A percentile compares a stretch with the other conserved stretches of the same genome.
phyloP scores from a whole-genome alignment of 2,797 vertebrate genomes.

The Distichodus sexfasciatus region DNA sequence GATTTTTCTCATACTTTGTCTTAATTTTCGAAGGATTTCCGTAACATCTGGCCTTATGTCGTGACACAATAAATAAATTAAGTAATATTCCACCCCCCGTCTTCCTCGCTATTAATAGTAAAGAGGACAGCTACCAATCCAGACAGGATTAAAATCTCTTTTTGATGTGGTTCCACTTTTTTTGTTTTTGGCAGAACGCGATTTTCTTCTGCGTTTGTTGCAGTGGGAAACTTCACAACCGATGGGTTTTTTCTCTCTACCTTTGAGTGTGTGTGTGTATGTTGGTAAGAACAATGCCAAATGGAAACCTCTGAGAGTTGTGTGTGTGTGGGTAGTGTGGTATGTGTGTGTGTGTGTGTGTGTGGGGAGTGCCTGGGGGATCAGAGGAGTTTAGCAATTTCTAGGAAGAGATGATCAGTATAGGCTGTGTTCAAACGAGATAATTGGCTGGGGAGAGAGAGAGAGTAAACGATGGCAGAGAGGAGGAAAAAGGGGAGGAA shows the following conservation, averaged over 20 bases:
- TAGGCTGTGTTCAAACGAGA: conserved; percentile 36
- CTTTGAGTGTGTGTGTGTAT: conserved; percentile 49
- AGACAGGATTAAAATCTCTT: conserved; percentile 73
- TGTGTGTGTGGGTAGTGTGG: conserved; percentile 29
- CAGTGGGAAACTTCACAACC: conserved; percentile 52
- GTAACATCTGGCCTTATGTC: conserved; percentile 51
- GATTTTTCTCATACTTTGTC: conserved; percentile 47
- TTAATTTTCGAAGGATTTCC: conserved; percentile 48
- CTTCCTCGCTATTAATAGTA: conserved; percentile 72
- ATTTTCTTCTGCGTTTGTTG: conserved; percentile 64
- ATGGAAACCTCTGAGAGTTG: conserved; percentile 59
- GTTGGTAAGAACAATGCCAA: conserved; percentile 58
- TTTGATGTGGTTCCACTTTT: conserved; percentile 77
- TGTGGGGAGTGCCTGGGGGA: conserved; percentile 48
- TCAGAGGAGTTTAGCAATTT: conserved; percentile 54
- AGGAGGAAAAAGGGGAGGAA: conserved; percentile 49
- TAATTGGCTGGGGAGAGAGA: too few relatives aligned
- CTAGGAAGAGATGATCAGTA: conserved; percentile 55
- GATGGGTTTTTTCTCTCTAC: conserved; percentile 40
- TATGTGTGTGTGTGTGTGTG: conserved; percentile 14
- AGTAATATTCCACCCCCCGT: conserved; percentile 67
- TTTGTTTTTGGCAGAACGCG: conserved; percentile 61
- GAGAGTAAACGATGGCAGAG: conserved; percentile 59
- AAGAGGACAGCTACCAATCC: conserved; percentile 67
- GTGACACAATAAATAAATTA: conserved; percentile 70